Conservation (phyloP, 2,888 invertebrate species). For the Pharmacophagus antenor region DNA sequence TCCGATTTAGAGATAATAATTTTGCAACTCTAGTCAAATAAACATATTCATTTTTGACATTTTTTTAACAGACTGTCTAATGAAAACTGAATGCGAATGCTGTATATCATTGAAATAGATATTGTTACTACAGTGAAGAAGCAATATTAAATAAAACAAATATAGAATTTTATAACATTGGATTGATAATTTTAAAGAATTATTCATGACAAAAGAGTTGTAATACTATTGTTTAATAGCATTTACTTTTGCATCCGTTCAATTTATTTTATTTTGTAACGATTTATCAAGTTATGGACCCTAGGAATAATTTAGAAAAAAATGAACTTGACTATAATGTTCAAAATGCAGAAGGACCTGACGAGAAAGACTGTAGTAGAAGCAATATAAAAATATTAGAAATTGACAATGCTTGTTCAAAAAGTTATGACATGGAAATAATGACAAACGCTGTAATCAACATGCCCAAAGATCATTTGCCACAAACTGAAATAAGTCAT, state of each 20-base stretch:
- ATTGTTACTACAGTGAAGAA: neutral
- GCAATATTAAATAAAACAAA: neutral
- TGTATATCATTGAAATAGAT: neutral
- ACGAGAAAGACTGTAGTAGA: neutral
- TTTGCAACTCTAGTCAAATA: neutral
- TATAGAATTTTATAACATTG: neutral
- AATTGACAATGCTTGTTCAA: neutral
- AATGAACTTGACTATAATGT: neutral
- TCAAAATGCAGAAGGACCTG: neutral
- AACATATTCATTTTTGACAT: neutral
- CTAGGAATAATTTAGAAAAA: slow-evolving; percentile 1
- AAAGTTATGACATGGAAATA: neutral
- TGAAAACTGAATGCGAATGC: neutral
- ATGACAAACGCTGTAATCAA: neutral
- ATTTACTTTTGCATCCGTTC: neutral
- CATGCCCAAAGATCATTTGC: neutral
- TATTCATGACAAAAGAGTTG: no score
- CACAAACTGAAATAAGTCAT: neutral
- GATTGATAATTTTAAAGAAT: no score
- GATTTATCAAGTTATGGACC: slow-evolving; percentile 15
- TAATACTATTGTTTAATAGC: neutral
- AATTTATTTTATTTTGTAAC: neutral
- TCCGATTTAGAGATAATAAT: neutral
- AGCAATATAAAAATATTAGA: neutral
- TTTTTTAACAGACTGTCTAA: neutral